Base-by-base conservation (phyloP, 2,113 vertebrate genomes). In the Plotosus lineatus region DNA sequence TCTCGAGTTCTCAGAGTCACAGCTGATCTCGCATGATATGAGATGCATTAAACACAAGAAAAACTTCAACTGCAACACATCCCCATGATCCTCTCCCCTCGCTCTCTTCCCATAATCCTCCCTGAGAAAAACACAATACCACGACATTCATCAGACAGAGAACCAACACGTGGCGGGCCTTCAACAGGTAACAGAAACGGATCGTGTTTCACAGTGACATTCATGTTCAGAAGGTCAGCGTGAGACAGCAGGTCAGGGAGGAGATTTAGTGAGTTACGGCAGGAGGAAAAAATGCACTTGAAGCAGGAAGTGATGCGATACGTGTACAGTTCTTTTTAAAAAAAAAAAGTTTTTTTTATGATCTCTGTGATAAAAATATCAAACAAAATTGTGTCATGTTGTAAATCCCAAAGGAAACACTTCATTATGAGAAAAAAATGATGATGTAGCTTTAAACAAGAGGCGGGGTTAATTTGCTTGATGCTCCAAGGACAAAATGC, bases 1-100 rank as follows among this genome's bases (percentile, higher is more conserved):
- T 75, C 80, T 51, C 51, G 72, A 50, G 80, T 84, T 89, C 88
- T 90, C 8, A 4, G 84, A 91, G 87, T 90, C 89, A 80, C 81
- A 55, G 75, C 63, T 21, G 61, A 79, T 66, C 76, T 51, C 76
- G 77, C 44, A 66, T 76, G 61, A 33, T 12, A 63, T 9, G 1
- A 6, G n/a, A 71, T 17, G 8, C 8, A 26, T 72, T 31, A 31
- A 28, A 71, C 1, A 50, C 8, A 72, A 48, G 7, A 31, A 9
- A 48, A 71, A 31, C 23, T 48, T 23, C 28, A 44, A 38, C 40
- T 4, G 2, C 28, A 31, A 9, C 21, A 36, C 50, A 51, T 17
- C 51, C 42, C 1, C 3, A 48, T 42, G 19, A 26, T 33, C 44
- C 46, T 69, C 38, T 33, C 44, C 46, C 58, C 38, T 55, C 15